Base-by-base conservation (phyloP, 2,113 vertebrate genomes). In the Lophotis ruficrista region DNA sequence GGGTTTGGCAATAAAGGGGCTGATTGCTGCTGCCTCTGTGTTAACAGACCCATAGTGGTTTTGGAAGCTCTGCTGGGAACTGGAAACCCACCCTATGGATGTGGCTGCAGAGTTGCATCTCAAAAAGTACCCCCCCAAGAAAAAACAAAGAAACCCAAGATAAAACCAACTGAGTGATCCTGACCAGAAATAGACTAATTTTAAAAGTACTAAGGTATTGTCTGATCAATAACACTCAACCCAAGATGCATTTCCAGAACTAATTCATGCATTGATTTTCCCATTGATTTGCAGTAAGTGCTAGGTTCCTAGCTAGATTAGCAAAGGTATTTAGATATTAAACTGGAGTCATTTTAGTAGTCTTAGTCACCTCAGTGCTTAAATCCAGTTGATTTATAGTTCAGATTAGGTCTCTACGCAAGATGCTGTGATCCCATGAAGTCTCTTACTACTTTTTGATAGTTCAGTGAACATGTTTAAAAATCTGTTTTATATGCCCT, bases 301-400 rank as follows among this genome's bases (percentile, higher is more conserved):
- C 87, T 89, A 38, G 33, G 66, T 53, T 96, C 84, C 62, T 50
- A 79, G 56, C 31, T 90, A 79, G 94, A 84, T 97, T 96, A 87
- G 86, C 86, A 84, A 81, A 95, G 61, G 47, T 93, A 96, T 94
- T 94, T 93, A 96, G 68, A 75, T 95, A 78, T 92, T 95, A 81
- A 64, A 66, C 53, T 92, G 71, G 58, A 89, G 81, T 90, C 30
- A 79, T 83, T 11, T 89, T 47, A 72, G 83, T 89, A 76, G 81
- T 71, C 70, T 91, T 51, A 87, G 87, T 87, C 89, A 92, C 30
- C 25, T 68, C 37, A 93, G 76, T 87, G 38, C 80, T 89, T 90
- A 92, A 93, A 75, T 83, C 33, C 68, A 71, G n/a, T 57, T 92
- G 86, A 84, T 93, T 83, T 87, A 71, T 78, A 41, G n/a, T 41